Percentiles rank a stretch among this genome's conserved stretches.
phyloP scores from a whole-genome alignment of 2,888 invertebrate species.

The Drosophila percnosoma region DNA sequence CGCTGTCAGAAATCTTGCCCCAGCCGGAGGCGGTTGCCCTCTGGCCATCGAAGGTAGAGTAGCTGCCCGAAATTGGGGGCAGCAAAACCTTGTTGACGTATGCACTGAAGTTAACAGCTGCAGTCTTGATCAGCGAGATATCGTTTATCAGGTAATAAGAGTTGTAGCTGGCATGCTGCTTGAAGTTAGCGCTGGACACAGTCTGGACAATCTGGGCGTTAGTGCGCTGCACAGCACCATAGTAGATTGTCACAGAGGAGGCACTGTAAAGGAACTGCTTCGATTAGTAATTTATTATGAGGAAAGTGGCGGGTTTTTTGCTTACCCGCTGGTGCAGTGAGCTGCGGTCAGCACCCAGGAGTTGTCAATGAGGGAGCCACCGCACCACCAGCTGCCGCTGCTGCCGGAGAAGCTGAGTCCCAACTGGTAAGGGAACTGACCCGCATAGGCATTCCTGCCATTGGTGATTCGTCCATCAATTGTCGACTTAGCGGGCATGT shows the following conservation, averaged over 20 bases:
- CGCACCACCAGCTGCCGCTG: slow-evolving; percentile 72
- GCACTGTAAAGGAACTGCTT: slow-evolving; percentile 55
- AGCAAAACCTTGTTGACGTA: slow-evolving; percentile 51
- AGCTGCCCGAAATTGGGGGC: slow-evolving; percentile 55
- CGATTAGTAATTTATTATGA: background rate
- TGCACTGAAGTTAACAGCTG: slow-evolving; percentile 37
- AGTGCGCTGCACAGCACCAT: slow-evolving; percentile 74
- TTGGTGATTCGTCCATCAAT: slow-evolving; percentile 77
- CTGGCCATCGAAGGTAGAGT: slow-evolving; percentile 77
- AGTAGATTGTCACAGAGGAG: slow-evolving; percentile 59
- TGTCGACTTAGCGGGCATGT: slow-evolving; percentile 38
- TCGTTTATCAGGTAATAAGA: slow-evolving; percentile 67
- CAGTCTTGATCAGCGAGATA: slow-evolving; percentile 75
- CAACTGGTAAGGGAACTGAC: slow-evolving; percentile 78
- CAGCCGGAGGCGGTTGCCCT: slow-evolving; percentile 84
- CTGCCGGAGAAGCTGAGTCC: slow-evolving; percentile 66
- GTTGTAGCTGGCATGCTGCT: slow-evolving; percentile 83
- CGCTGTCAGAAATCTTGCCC: slow-evolving; percentile 82
- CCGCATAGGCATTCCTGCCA: slow-evolving; percentile 59
- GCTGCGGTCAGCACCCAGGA: slow-evolving; percentile 77
- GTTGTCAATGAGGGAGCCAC: slow-evolving; percentile 73
- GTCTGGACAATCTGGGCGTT: slow-evolving; percentile 62
- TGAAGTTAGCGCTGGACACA: slow-evolving; percentile 66
- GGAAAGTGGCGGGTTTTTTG: background rate
- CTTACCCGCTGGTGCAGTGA: slow-evolving; percentile 78